Percentiles rank a stretch among this genome's conserved stretches.
Evolutionary conservation across 2,888 invertebrate species (phyloP).

Genomic region (Crioceris asparagi): DNA sequence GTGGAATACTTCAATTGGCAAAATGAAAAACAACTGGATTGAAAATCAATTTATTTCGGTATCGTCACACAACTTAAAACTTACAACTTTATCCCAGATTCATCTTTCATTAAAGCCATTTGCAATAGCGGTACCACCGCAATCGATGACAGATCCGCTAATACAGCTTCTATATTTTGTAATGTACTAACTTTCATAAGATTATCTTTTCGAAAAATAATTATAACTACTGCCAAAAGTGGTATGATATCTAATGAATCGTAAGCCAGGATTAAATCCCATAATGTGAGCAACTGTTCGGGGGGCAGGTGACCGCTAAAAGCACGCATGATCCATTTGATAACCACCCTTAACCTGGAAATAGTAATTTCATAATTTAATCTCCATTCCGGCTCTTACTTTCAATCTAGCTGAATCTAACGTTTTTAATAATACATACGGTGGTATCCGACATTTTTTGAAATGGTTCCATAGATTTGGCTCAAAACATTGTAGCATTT

Average conservation of each 20-base stretch:
- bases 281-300: slow-evolving; percentile 80
- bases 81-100: neutral
- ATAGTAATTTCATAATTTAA: neutral
- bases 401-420: too few relatives aligned
- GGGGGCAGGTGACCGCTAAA: slow-evolving; percentile 92
- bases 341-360: slow-evolving; percentile 73
- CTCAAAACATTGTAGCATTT: slow-evolving; percentile 80
- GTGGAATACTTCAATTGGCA: too few relatives aligned
- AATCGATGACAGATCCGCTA: slow-evolving; percentile 80
- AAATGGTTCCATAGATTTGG: slow-evolving; percentile 88
- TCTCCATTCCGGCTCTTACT: too few relatives aligned
- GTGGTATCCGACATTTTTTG: slow-evolving; percentile 75
- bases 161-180: slow-evolving; percentile 74
- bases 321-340: slow-evolving; percentile 94
- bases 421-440: slow-evolving; percentile 53
- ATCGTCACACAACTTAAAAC: too few relatives aligned
- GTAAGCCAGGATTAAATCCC: slow-evolving; percentile 88
- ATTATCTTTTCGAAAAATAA: slow-evolving; percentile 79
- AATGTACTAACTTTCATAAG: slow-evolving; percentile 62
- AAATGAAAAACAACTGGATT: too few relatives aligned
- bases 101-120: slow-evolving; percentile 62
- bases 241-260: slow-evolving; percentile 86
- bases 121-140: slow-evolving; percentile 77
- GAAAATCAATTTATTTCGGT: too few relatives aligned
- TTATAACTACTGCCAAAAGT: slow-evolving; percentile 71